Percentiles rank a stretch among this genome's conserved stretches.
Evolutionary conservation across 2,888 invertebrate genomes (phyloP).

Genomic region (Andrena hattorfiana): DNA sequence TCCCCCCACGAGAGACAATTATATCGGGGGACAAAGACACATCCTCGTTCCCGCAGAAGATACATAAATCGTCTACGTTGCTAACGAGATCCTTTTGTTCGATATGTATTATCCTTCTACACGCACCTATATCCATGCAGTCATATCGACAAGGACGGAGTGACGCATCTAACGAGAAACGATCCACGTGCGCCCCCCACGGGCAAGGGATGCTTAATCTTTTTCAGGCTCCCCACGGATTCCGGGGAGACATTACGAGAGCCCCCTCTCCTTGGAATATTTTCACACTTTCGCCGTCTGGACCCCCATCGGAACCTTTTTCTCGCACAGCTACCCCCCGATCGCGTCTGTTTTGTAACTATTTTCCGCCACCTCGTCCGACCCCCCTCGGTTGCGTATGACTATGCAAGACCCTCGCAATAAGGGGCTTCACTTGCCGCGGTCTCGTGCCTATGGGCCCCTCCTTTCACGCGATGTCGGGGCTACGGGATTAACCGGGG

Average conservation of each 20-base stretch:
- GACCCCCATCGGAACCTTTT: constrained; percentile 40
- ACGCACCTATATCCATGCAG: constrained; percentile 54
- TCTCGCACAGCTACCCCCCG: constrained; percentile 42
- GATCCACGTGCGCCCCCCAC: constrained; percentile 60
- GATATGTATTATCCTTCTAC: constrained; percentile 43
- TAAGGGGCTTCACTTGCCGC: constrained; percentile 57
- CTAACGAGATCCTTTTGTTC: constrained; percentile 61
- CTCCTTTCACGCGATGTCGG: constrained; percentile 65
- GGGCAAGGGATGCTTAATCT: constrained; percentile 70
- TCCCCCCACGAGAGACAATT: constrained; percentile 25
- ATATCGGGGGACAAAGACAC: constrained; percentile 46
- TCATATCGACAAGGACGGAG: constrained; percentile 60
- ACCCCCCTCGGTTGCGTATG: constrained; percentile 65
- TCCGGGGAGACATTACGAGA: constrained; percentile 65
- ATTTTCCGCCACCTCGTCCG: constrained; percentile 78
- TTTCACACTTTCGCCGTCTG: constrained; percentile 75
- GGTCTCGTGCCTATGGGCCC: constrained; percentile 40
- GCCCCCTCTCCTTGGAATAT: constrained; percentile 74
- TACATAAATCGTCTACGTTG: constrained; percentile 40
- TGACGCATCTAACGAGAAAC: constrained; percentile 66
- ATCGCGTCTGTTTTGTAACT: constrained; percentile 80
- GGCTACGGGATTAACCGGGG: constrained; percentile 76
- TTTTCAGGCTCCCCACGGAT: constrained; percentile 65
- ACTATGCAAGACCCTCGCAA: constrained; percentile 68
- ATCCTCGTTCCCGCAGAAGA: constrained; percentile 24